Conservation (phyloP, 2,113 vertebrate genomes). For the Hippopotamus amphibius region DNA sequence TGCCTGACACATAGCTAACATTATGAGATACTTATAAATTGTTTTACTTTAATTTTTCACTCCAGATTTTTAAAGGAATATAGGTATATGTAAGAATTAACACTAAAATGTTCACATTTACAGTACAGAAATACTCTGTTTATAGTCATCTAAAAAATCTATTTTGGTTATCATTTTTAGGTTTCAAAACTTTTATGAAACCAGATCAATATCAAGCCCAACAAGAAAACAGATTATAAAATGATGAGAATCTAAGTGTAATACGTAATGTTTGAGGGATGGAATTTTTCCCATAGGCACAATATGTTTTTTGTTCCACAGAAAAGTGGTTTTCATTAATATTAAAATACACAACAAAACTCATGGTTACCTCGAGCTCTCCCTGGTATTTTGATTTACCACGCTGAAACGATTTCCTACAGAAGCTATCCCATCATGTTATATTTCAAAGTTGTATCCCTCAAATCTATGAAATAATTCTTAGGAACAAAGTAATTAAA, state of each 20-base stretch:
- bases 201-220: neutral
- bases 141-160: neutral
- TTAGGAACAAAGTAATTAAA: slow-evolving; percentile 19
- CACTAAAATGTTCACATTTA: neutral
- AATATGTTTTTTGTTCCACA: neutral
- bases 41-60: neutral
- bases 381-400: neutral
- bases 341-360: neutral
- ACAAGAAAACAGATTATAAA: slow-evolving; percentile 4
- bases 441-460: neutral
- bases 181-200: neutral
- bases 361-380: neutral
- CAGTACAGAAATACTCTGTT: neutral
- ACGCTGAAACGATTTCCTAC: neutral
- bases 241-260: neutral
- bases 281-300: neutral
- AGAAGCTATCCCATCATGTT: neutral
- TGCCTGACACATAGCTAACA: neutral
- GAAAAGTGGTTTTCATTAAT: neutral
- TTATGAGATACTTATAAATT: neutral
- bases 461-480: slow-evolving; percentile 7
- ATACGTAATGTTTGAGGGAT: neutral
- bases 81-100: neutral
- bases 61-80: neutral
- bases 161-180: neutral